These are phyloP conservation scores for Mamestra brassicae DNA, from an alignment of 2,888 invertebrate genomes.

Conservation along the genomic window DNA sequence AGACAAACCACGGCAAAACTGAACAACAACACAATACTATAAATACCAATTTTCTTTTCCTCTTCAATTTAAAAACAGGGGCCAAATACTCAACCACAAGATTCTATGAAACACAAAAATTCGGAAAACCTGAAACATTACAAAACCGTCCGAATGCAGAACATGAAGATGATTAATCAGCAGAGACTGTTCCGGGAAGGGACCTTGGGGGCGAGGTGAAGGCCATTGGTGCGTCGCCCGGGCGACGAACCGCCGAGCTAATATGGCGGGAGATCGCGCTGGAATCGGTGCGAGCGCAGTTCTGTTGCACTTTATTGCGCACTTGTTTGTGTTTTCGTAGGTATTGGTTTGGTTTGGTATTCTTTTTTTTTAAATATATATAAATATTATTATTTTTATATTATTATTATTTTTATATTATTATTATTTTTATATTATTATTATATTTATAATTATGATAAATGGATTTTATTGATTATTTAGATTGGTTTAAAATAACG, in stretches of 20 bases:
- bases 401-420: no score
- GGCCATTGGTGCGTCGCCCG: conserved; percentile 81
- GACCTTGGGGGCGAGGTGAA: conserved; percentile 84
- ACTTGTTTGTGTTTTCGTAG: conserved; percentile 10
- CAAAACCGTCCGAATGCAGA: conserved; percentile 59
- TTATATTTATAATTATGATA: no score
- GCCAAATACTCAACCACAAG: conserved; percentile 20
- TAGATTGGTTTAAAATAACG: no score
- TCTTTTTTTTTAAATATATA: no score
- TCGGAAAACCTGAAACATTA: conserved; percentile 48
- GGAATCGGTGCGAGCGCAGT: conserved; percentile 60
- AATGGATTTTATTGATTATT: neutral
- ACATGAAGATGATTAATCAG: conserved; percentile 69
- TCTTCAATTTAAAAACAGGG: conserved; percentile 16
- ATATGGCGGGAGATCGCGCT: conserved; percentile 69
- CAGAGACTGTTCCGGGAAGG: conserved; percentile 67
- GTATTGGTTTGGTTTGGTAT: neutral
- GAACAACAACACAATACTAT: neutral
- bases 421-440: no score
- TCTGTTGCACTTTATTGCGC: conserved; percentile 43
- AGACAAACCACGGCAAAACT: neutral
- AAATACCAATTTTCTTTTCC: conserved; percentile 31
- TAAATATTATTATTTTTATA: no score
- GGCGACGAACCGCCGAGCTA: conserved; percentile 81
- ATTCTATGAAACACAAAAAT: conserved; percentile 60